A percentile compares a stretch with the other conserved stretches of the same genome.
Evolutionary conservation across 2,888 invertebrate species (phyloP).

Genomic region (Tortrix viridana): DNA sequence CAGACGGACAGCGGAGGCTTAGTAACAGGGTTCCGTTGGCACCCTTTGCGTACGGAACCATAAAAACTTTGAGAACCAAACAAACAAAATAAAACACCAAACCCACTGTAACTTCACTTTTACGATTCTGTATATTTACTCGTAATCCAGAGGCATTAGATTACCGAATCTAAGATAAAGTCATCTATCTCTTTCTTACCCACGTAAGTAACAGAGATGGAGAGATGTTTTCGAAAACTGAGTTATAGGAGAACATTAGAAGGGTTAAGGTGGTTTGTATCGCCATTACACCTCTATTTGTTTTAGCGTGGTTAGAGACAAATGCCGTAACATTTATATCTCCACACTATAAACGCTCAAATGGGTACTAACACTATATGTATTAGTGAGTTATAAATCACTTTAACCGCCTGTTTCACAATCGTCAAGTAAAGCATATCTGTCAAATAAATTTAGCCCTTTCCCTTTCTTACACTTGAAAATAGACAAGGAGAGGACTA

Average conservation of each 20-base stretch:
- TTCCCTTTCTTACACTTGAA: no score
- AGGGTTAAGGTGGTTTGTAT: conserved; percentile 22
- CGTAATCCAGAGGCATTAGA: conserved; percentile 5
- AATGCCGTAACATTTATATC: conserved; percentile 1
- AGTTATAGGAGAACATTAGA: conserved; percentile 17
- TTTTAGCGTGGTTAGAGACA: neutral
- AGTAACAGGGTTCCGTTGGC: no score
- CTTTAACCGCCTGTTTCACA: no score
- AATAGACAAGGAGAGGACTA: no score
- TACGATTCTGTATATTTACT: neutral
- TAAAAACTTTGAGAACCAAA: neutral
- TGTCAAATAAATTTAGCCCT: no score
- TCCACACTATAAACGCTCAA: neutral
- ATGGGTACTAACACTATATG: no score
- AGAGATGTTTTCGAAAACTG: conserved; percentile 19
- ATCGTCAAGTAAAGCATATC: no score
- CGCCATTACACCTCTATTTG: conserved; percentile 21
- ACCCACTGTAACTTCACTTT: conserved; percentile 9
- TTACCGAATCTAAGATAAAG: conserved; percentile 10
- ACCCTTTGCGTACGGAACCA: no score
- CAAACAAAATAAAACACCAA: neutral
- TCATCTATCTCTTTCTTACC: neutral
- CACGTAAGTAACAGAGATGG: neutral
- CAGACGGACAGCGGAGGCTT: no score
- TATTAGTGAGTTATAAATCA: no score